Evolutionary conservation across 2,797 vertebrate genomes (phyloP), one percentile per base, ranked within the genome.

Genomic region (Remorina albescens): DNA sequence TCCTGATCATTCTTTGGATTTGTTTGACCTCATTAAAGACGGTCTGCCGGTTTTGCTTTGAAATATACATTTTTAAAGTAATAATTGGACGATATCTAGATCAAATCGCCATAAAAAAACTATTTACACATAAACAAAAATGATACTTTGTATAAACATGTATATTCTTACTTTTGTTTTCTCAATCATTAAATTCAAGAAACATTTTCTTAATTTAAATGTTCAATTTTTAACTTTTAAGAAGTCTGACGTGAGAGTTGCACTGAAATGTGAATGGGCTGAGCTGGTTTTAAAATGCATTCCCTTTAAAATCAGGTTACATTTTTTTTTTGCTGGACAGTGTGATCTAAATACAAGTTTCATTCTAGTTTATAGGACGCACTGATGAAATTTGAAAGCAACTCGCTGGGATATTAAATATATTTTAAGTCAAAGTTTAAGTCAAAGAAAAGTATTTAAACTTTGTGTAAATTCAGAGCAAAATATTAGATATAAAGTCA

Each of bases 1-100:
- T 56, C 37, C 21, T 50, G 47, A 69, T 82, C 60, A 70, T 53
- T 76, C 64, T 67, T 50, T 15, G 44, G 30, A 49, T 70, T 61
- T 13, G 5, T 66, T 77, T 78, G 37, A 61, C 42, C 44, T 50
- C 0, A 6, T 60, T 70, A 37, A 64, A 70, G 65, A 26, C 2
- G 16, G 30, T 32, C 59, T 59, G 36, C 66, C 61, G 57, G 30
- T 55, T 26, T 0, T 2, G 0, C 49, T 66, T 46, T 26, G 46
- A 3, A 23, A n/a, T 15, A 34, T 44, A n/a, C n/a, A n/a, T 46
- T 10, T 44, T 12, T 30, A 16, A 21, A 10, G 8, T 60, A 56
- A 30, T 8, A 51, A 30, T 4, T 32, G 1, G 25, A 15, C 44
- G 11, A 21, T 19, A n/a, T n/a, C n/a, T n/a, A n/a, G n/a, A n/a